Conservation (phyloP, 2,113 vertebrate genomes). For the Motacilla tschutschensis region DNA sequence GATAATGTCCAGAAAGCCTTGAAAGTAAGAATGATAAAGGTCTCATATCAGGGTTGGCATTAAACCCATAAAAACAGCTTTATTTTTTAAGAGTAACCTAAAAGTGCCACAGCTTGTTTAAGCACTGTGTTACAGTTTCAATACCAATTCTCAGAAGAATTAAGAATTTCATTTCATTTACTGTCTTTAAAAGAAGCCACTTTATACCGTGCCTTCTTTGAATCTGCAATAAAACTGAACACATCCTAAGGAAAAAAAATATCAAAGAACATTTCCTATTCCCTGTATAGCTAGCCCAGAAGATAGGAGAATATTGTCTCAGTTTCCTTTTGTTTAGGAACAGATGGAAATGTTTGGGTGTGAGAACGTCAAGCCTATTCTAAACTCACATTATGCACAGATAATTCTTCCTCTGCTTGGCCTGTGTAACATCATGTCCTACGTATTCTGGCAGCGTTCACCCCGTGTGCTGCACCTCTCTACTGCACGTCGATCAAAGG, state of each 20-base stretch:
- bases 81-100: neutral
- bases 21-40: neutral
- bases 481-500: neutral
- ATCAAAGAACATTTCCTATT: slow-evolving; percentile 23
- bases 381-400: slow-evolving; percentile 34
- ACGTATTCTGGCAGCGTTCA: neutral
- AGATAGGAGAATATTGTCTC: slow-evolving; percentile 48
- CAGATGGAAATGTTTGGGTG: slow-evolving; percentile 59
- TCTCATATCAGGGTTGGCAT: neutral
- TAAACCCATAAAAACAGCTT: neutral
- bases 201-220: neutral
- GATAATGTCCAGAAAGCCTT: neutral
- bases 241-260: neutral
- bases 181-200: neutral
- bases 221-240: slow-evolving; percentile 27
- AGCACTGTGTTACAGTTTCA: neutral
- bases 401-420: slow-evolving; percentile 37
- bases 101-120: neutral
- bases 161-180: neutral
- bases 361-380: slow-evolving; percentile 54
- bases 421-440: slow-evolving; percentile 23
- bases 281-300: slow-evolving; percentile 15
- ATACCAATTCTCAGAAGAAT: neutral
- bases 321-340: slow-evolving; percentile 49
- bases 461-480: neutral